These are phyloP conservation scores for Leucophenga varia DNA, from an alignment of 1,140 invertebrate genomes.

Conservation along the genomic window DNA sequence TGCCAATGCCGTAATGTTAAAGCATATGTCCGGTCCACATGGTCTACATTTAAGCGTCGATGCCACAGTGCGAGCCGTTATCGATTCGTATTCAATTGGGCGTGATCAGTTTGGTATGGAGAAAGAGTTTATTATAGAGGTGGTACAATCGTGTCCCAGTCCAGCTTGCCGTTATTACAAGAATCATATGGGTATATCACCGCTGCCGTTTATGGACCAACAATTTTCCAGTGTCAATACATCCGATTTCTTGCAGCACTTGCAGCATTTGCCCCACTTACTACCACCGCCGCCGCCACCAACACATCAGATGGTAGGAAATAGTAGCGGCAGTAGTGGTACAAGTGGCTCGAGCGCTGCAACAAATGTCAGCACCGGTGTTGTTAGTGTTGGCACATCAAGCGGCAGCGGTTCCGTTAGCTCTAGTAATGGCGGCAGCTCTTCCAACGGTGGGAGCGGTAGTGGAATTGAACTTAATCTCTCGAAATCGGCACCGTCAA, in stretches of 20 bases:
- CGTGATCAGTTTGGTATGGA: conserved; percentile 86
- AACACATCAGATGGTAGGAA: conserved; percentile 7
- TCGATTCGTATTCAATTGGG: conserved; percentile 83
- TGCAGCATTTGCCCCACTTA: conserved; percentile 54
- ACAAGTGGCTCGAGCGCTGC: conserved; percentile 16
- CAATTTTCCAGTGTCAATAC: conserved; percentile 50
- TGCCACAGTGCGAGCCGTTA: conserved; percentile 76
- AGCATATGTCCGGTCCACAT: conserved; percentile 84
- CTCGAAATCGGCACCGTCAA: conserved; percentile 31
- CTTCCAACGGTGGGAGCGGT: conserved; percentile 2
- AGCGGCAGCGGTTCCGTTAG: too few relatives aligned
- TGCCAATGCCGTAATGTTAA: conserved; percentile 85
- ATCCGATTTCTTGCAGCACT: conserved; percentile 56
- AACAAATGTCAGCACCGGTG: conserved; percentile 7
- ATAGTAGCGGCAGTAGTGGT: conserved; percentile 17
- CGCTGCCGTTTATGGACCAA: conserved; percentile 52
- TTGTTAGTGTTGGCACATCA: neutral
- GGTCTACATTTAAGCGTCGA: conserved; percentile 78
- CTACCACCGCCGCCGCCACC: conserved; percentile 56
- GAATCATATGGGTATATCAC: conserved; percentile 77
- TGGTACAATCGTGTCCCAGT: conserved; percentile 83
- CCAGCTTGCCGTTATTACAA: conserved; percentile 83
- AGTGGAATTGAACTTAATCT: conserved; percentile 44
- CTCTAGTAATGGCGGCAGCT: neutral
- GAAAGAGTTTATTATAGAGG: conserved; percentile 84